A percentile compares a stretch with the other conserved stretches of the same genome.
Evolutionary conservation across 1,140 invertebrate genomes (phyloP).

Genomic region (Fopius arisanus): DNA sequence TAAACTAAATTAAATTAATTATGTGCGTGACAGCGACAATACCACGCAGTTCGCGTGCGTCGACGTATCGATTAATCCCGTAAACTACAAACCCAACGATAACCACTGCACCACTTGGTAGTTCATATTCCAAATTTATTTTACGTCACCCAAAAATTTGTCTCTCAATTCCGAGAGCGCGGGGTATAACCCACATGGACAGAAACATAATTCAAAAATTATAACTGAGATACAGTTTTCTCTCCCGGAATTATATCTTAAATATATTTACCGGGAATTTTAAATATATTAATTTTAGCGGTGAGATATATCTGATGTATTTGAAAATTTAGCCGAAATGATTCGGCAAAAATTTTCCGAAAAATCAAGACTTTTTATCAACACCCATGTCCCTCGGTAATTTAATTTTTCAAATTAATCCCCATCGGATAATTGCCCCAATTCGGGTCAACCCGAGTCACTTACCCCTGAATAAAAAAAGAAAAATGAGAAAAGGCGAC

Average conservation of each 20-base stretch:
- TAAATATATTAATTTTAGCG: no score
- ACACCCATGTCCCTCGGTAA: neutral
- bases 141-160: neutral
- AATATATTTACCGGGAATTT: no score
- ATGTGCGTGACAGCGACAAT: slow-evolving; percentile 65
- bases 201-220: no score
- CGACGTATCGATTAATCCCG: slow-evolving; percentile 58
- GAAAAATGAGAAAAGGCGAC: slow-evolving; percentile 16
- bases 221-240: no score
- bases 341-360: no score
- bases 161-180: neutral
- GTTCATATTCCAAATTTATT: neutral
- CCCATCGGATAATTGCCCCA: neutral
- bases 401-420: neutral
- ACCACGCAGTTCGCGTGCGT: slow-evolving; percentile 60
- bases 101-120: neutral
- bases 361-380: no score
- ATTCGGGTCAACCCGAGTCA: neutral
- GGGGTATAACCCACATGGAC: no score
- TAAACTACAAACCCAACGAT: slow-evolving; percentile 11
- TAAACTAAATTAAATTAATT: slow-evolving; percentile 67
- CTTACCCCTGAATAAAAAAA: slow-evolving; percentile 6
- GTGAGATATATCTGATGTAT: no score
- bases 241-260: no score
- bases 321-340: no score